Percentiles rank a stretch among this genome's conserved stretches.
Conservation (phyloP, 2,113 vertebrate species). For the Cavia porcellus region DNA sequence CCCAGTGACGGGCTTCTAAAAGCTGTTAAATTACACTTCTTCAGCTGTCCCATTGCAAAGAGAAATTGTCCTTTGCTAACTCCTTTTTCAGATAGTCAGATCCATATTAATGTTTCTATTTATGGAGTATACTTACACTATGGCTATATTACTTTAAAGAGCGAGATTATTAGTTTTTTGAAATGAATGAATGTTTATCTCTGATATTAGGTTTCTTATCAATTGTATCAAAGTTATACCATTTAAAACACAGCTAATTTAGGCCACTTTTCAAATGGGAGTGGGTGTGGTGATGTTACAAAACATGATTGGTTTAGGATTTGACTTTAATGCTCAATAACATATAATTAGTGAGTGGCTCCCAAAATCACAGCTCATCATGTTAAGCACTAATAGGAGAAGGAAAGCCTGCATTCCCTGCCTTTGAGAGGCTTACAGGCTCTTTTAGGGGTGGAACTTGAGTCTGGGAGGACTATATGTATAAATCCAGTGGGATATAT, state of each 20-base stretch:
- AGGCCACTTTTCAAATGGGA: slow-evolving; percentile 11
- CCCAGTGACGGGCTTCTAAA: slow-evolving; percentile 90
- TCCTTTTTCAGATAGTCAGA: slow-evolving; percentile 73
- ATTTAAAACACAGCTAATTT: not conserved
- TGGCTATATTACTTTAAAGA: slow-evolving; percentile 56
- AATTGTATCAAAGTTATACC: not conserved
- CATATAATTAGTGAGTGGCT: not conserved
- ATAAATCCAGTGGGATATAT: not conserved
- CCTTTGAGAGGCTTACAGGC: not conserved
- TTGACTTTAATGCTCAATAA: not conserved
- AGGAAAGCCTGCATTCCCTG: not conserved
- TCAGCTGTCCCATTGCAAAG: slow-evolving; percentile 93
- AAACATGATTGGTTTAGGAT: not conserved
- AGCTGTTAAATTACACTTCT: slow-evolving; percentile 94
- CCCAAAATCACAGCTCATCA: fast-evolving
- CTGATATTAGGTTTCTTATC: not conserved
- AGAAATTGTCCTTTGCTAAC: slow-evolving; percentile 70
- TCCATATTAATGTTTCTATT: slow-evolving; percentile 64
- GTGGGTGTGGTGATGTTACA: not conserved
- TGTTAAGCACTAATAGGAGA: not conserved
- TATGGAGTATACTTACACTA: slow-evolving; percentile 46
- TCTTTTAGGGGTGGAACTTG: not conserved
- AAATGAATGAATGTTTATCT: slow-evolving; percentile 3
- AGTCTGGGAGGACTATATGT: not conserved
- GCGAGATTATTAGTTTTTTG: not conserved